Evolutionary conservation across 2,113 vertebrate species (phyloP), one percentile per base, ranked within the genome.

Genomic region (Varanus salvator): DNA sequence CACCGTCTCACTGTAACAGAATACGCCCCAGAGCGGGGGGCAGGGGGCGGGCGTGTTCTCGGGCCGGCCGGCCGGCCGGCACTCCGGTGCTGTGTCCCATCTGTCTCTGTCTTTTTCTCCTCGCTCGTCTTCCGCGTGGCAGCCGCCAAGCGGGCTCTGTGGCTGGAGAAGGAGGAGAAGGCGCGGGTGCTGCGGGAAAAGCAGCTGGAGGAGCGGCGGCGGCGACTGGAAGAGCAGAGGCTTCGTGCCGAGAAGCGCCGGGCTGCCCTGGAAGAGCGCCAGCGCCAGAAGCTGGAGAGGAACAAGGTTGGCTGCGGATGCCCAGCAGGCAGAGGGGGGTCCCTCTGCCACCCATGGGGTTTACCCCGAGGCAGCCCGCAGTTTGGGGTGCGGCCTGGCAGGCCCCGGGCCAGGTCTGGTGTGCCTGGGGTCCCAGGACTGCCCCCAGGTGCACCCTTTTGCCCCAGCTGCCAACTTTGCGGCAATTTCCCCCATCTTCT

Each of bases 101-200:
- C 27, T 66, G 48, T 17, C 8, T 38, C 21, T 80, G 1, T 12
- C 57, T 85, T 50, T 38, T 66, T 38, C 54, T 38, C 50, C 38
- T 27, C 17, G 6, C 1, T 1, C 44, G 4, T 54, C 48, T 54
- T 64, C 80, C 15, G n/a, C 48, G 86, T 76, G 14, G 2, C 89
- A 99, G 99, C 98, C 25, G 97, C 98, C 94, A 99, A 99, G 97
- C 97, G 99, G 95, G 97, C 92, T 15, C 97, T 99, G 94, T 99
- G 99, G 99, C 95, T 99, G 96, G 98, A 98, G 96, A 99, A 99
- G 95, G 99, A 99, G 94, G 99, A 99, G 95, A 98, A 98, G 91
- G 99, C 98, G 0, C 96, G 97, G 85, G 96, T 97, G 82, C 97
- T 99, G 88, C 97, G 99, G 86, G 99, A 99, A 94, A 98, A 98